Evolutionary conservation across 2,888 invertebrate genomes (phyloP).

Genomic region (Eupelmus urozonus): DNA sequence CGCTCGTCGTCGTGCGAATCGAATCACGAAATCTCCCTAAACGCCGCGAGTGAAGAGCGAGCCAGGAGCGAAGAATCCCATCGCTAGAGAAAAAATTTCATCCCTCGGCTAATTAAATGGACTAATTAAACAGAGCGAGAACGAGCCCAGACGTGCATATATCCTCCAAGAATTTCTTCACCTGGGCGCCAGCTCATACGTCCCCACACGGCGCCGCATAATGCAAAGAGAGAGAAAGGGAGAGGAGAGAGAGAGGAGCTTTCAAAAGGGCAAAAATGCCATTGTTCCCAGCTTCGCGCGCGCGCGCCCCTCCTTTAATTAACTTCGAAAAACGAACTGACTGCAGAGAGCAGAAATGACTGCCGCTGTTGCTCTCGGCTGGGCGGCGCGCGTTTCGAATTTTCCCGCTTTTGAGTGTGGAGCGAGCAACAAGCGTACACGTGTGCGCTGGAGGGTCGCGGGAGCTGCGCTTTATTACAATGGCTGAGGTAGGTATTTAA

Average conservation of each 20-base stretch:
- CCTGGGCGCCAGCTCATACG: no score
- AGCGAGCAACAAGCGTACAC: neutral
- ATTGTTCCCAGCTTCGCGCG: slow-evolving; percentile 31
- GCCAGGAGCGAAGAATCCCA: no score
- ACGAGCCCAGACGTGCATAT: no score
- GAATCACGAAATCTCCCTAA: no score
- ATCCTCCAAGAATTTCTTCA: no score
- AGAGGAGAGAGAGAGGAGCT: neutral
- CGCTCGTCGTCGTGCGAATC: no score
- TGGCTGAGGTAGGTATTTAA: no score
- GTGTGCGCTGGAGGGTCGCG: neutral
- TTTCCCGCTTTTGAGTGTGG: slow-evolving; percentile 9
- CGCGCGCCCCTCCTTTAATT: slow-evolving; percentile 23
- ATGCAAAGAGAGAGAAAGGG: neutral
- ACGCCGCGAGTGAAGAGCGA: no score
- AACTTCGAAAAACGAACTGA: slow-evolving; percentile 26
- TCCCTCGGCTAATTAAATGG: neutral
- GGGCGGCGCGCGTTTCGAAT: slow-evolving; percentile 27
- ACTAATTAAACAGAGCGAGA: no score
- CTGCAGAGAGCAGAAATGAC: no score
- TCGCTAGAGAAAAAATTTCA: neutral
- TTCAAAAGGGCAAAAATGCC: slow-evolving; percentile 41
- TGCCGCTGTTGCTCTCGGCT: neutral
- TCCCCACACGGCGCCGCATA: neutral
- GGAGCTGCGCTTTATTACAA: neutral